phyloP scores from a whole-genome alignment of 2,113 vertebrate species.

The Dipodomys ordii region DNA sequence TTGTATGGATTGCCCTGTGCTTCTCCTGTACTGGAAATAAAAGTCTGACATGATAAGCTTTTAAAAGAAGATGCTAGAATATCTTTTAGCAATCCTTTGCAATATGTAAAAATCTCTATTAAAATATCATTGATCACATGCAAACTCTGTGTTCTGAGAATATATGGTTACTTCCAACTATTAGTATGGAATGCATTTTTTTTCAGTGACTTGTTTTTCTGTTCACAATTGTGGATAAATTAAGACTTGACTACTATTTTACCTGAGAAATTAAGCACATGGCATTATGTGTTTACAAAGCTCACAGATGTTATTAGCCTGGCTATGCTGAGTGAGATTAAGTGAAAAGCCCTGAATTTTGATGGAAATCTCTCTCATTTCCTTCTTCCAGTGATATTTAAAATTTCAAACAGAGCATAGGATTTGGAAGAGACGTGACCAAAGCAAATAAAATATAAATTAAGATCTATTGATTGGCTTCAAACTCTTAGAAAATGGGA shows the following conservation, averaged over 20 bases:
- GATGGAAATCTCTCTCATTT: not conserved
- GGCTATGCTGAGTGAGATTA: not conserved
- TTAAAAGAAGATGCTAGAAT: not conserved
- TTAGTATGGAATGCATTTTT: not conserved
- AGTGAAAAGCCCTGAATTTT: conserved; percentile 1
- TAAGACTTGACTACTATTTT: not conserved
- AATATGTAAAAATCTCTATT: not conserved
- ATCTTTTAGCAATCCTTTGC: not conserved
- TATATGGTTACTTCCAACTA: not conserved
- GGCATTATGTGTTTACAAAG: conserved; percentile 26
- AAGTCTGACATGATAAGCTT: not conserved
- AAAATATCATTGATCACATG: not conserved
- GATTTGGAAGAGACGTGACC: not conserved
- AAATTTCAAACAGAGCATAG: not conserved
- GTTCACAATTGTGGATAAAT: not conserved
- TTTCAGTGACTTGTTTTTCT: not conserved
- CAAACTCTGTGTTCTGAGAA: not conserved
- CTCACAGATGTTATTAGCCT: not conserved
- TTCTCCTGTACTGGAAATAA: not conserved
- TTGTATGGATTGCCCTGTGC: not conserved
- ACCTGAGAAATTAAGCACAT: not conserved
- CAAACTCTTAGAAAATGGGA: not conserved
- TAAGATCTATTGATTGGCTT: not conserved
- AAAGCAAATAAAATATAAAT: conserved; percentile 21
- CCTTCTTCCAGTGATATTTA: not conserved